These are phyloP conservation scores for Panopea generosa DNA, from an alignment of 2,888 invertebrate species.

Conservation along the genomic window DNA sequence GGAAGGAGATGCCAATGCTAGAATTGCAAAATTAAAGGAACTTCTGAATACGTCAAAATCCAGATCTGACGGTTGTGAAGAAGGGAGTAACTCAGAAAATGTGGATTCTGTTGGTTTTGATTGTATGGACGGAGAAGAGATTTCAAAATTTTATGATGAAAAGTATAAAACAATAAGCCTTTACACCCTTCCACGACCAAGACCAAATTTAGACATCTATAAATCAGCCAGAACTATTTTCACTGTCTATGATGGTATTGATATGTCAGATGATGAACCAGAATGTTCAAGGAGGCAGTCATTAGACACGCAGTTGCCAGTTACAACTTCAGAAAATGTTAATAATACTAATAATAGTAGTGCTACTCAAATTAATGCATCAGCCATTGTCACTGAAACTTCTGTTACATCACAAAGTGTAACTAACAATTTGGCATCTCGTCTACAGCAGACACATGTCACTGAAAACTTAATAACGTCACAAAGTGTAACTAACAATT, in stretches of 20 bases:
- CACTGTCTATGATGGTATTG: slow-evolving; percentile 55
- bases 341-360: slow-evolving; percentile 1
- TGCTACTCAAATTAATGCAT: no score
- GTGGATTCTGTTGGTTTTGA: slow-evolving; percentile 18
- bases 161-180: slow-evolving; percentile 36
- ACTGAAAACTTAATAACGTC: no score
- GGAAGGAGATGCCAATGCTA: slow-evolving; percentile 35
- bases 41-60: not conserved
- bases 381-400: no score
- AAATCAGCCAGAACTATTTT: slow-evolving; percentile 16
- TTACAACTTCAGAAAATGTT: not conserved
- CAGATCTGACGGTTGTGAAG: not conserved
- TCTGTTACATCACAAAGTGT: no score
- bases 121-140: not conserved
- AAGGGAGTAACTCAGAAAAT: slow-evolving; percentile 17
- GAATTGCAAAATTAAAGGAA: slow-evolving; percentile 50
- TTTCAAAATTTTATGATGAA: slow-evolving; percentile 25
- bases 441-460: no score
- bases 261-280: slow-evolving; percentile 5
- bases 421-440: no score
- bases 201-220: slow-evolving; percentile 45
- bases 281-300: not conserved
- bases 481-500: no score
- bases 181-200: slow-evolving; percentile 54
- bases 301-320: not conserved